A percentile compares a stretch with the other conserved stretches of the same genome.
Conservation (phyloP, 2,888 invertebrate genomes). For the Agrotis clavis region DNA sequence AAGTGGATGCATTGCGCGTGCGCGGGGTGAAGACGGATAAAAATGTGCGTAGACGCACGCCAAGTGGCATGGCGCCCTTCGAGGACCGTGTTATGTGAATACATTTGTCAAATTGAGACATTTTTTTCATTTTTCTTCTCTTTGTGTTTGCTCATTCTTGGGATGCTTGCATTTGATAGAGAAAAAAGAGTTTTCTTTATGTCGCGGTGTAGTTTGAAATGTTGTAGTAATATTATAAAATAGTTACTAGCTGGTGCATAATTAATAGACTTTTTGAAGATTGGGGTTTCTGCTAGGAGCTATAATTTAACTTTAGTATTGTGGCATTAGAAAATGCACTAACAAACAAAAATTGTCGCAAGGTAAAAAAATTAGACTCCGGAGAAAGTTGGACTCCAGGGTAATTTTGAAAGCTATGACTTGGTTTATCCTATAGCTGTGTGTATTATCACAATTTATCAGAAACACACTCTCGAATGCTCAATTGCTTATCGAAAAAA, state of each 20-base stretch:
- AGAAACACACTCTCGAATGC: not conserved
- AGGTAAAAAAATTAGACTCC: too few relatives aligned
- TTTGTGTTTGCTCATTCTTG: slow-evolving; percentile 43
- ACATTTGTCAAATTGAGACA: slow-evolving; percentile 79
- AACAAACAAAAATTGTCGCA: too few relatives aligned
- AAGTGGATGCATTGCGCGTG: slow-evolving; percentile 63
- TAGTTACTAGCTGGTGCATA: not conserved
- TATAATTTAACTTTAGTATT: too few relatives aligned
- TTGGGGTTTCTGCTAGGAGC: too few relatives aligned
- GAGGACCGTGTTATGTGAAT: slow-evolving; percentile 74
- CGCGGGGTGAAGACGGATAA: slow-evolving; percentile 75
- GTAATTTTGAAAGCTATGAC: not conserved
- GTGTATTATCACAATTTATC: too few relatives aligned
- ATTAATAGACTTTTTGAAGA: not conserved
- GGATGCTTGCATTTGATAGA: slow-evolving; percentile 36
- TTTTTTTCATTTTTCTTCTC: slow-evolving; percentile 59
- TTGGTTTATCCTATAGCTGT: not conserved
- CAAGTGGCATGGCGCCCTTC: slow-evolving; percentile 78
- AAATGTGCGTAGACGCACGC: slow-evolving; percentile 77
- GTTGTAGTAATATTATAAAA: slow-evolving; percentile 13
- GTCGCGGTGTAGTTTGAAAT: slow-evolving; percentile 22
- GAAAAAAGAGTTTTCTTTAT: slow-evolving; percentile 33
- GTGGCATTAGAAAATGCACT: too few relatives aligned
- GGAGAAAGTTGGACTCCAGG: not conserved
- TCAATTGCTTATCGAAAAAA: not conserved